Percentiles rank a stretch among this genome's conserved stretches.
phyloP scores from a whole-genome alignment of 2,888 invertebrate genomes.

The Lasioglossum marginatum region DNA sequence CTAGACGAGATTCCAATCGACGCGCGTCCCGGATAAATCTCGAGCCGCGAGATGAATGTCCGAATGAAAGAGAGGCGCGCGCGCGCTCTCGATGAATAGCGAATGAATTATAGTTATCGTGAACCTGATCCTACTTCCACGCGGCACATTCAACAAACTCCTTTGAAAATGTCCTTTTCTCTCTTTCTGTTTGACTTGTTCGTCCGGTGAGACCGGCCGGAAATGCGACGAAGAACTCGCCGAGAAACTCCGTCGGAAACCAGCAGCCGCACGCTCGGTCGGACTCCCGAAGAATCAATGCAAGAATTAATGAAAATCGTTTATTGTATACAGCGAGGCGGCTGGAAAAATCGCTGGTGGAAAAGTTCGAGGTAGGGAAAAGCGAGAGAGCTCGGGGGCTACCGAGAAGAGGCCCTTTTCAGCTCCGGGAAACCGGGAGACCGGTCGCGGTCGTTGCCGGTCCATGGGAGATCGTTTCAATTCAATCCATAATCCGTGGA shows the following conservation, averaged over 20 bases:
- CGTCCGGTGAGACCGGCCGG: background rate
- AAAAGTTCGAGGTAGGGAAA: background rate
- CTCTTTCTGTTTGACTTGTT: background rate
- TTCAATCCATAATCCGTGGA: slow-evolving; percentile 15
- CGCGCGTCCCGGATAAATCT: background rate
- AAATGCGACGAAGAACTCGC: background rate
- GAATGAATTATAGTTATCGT: background rate
- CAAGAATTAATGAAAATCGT: slow-evolving; percentile 18
- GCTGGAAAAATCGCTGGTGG: background rate
- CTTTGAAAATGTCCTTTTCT: background rate
- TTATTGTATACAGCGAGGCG: background rate
- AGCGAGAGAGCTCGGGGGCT: background rate
- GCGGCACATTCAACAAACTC: background rate
- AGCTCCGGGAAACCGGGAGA: background rate
- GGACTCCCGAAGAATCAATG: background rate
- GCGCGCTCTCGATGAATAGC: background rate
- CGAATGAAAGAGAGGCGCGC: background rate
- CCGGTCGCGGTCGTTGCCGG: background rate
- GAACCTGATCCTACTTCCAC: background rate
- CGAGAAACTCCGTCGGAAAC: background rate
- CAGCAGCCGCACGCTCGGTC: background rate
- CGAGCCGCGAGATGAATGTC: background rate
- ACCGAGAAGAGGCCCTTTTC: background rate
- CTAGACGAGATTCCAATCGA: background rate
- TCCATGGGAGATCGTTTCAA: slow-evolving; percentile 11